Evolutionary conservation across 2,888 invertebrate species (phyloP).

Genomic region (Odontomyia ornata): DNA sequence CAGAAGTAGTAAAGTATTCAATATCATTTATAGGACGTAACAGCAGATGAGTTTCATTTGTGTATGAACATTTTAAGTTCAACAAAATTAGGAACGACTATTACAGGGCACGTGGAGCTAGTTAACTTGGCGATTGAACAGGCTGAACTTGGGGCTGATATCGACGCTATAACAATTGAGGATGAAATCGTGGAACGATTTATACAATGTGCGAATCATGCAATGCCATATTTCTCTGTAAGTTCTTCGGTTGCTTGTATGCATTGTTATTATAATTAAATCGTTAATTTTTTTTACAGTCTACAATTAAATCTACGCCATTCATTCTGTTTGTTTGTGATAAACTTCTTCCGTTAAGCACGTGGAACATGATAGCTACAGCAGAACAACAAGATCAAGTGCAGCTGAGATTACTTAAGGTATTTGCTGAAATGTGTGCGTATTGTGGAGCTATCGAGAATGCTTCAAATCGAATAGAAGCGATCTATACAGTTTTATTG

Average conservation of each 20-base stretch:
- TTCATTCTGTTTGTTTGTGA: constrained; percentile 87
- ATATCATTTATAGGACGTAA: constrained; percentile 81
- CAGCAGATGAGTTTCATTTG: constrained; percentile 89
- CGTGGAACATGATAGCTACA: constrained; percentile 70
- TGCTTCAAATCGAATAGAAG: constrained; percentile 76
- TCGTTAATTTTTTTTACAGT: constrained; percentile 65
- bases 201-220: constrained; percentile 85
- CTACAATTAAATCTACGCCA: constrained; percentile 84
- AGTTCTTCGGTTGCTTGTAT: constrained; percentile 63
- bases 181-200: constrained; percentile 81
- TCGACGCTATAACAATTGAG: constrained; percentile 65
- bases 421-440: constrained; percentile 85
- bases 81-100: constrained; percentile 82
- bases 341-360: constrained; percentile 80
- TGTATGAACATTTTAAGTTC: constrained; percentile 86
- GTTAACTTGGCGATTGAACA: constrained; percentile 86
- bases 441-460: constrained; percentile 81
- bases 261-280: background rate
- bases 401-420: constrained; percentile 82
- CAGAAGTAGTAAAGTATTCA: background rate
- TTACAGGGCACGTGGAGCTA: constrained; percentile 86
- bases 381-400: constrained; percentile 71
- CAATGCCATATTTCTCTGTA: constrained; percentile 88
- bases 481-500: constrained; percentile 80
- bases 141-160: constrained; percentile 80